phyloP scores from a whole-genome alignment of 2,113 vertebrate species.

The Psilopsiagon aymara region DNA sequence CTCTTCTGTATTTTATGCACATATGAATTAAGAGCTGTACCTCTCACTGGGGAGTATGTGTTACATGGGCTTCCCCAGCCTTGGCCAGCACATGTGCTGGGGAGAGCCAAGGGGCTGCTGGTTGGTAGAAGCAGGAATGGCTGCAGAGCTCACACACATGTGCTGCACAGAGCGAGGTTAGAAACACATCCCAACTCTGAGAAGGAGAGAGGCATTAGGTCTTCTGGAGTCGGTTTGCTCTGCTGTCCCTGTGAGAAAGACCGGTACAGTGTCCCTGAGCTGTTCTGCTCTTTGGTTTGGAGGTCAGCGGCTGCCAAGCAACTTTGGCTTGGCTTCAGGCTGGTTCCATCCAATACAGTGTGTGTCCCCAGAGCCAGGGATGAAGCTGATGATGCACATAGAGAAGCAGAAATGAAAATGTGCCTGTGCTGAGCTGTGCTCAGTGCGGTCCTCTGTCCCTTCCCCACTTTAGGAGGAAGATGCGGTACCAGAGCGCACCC shows the following conservation, averaged over 20 bases:
- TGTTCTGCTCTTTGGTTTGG: neutral
- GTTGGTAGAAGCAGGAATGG: neutral
- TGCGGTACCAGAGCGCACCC: conserved; percentile 91
- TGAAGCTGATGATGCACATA: neutral
- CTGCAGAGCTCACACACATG: too few relatives aligned
- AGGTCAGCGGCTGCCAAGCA: neutral
- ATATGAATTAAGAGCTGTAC: fast-evolving
- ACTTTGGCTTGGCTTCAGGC: fast-evolving
- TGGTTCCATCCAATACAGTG: neutral
- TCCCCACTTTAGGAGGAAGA: conserved; percentile 80
- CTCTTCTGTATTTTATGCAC: neutral
- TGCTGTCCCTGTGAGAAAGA: neutral
- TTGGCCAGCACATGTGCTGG: fast-evolving
- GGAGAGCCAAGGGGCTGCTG: neutral
- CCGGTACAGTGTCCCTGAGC: neutral
- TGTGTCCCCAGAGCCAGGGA: neutral
- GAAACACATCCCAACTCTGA: neutral
- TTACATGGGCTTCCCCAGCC: neutral
- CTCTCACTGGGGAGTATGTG: neutral
- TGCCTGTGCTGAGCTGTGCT: neutral
- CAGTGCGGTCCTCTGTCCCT: neutral
- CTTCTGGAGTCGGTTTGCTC: neutral
- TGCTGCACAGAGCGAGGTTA: neutral
- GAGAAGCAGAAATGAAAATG: neutral
- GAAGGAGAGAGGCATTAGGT: neutral